Evolutionary conservation across 2,797 vertebrate genomes (phyloP).

Genomic region (Pelobates cultripes): DNA sequence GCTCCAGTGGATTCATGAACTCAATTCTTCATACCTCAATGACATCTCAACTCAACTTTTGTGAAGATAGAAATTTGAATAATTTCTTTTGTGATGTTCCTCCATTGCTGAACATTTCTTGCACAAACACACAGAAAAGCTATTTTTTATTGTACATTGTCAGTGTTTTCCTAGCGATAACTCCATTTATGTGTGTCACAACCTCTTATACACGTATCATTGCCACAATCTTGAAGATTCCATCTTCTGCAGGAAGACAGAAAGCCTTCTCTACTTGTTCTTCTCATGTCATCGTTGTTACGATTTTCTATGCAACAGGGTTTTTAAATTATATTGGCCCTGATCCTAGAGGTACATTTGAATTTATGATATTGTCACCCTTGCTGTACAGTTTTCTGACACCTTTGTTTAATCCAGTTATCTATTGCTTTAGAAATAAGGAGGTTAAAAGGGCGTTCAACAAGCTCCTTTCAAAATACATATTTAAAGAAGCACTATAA

Average conservation of each 20-base stretch:
- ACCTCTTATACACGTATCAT: conserved; percentile 58
- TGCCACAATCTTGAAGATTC: conserved; percentile 44
- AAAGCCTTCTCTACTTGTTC: conserved; percentile 62
- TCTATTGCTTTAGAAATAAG: conserved; percentile 38
- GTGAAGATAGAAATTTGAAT: conserved; percentile 40
- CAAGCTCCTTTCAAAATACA: neutral
- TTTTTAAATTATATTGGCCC: conserved; percentile 39
- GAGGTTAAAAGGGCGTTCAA: conserved; percentile 34
- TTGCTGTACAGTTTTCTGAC: conserved; percentile 17
- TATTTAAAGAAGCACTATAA: no score
- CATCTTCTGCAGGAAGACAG: conserved; percentile 31
- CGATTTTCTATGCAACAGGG: conserved; percentile 53
- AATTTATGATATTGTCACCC: neutral
- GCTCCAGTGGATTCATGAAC: conserved; percentile 56
- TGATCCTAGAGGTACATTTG: conserved; percentile 17
- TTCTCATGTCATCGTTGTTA: conserved; percentile 58
- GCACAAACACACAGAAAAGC: conserved; percentile 50
- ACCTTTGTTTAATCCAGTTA: conserved; percentile 35
- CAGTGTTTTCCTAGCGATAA: conserved; percentile 52
- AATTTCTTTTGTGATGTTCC: conserved; percentile 65
- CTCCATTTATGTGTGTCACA: conserved; percentile 51
- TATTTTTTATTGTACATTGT: conserved; percentile 56
- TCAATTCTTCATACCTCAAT: conserved; percentile 54
- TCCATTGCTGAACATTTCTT: conserved; percentile 57
- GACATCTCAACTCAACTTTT: conserved; percentile 57